A percentile compares a stretch with the other conserved stretches of the same genome.
phyloP scores from a whole-genome alignment of 2,113 vertebrate genomes.

The Tichodroma muraria region DNA sequence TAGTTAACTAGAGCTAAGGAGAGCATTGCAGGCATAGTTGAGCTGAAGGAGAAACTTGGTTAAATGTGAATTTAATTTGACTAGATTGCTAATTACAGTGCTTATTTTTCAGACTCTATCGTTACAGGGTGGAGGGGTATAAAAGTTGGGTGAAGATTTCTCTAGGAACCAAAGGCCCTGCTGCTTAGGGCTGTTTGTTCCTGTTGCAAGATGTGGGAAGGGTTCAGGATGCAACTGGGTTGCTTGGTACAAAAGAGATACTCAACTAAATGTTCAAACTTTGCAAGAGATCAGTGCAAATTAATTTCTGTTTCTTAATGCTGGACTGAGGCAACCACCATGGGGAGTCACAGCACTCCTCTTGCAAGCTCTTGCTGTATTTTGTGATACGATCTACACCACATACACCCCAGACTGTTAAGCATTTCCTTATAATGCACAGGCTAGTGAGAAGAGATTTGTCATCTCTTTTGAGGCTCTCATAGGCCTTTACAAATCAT shows the following conservation, averaged over 20 bases:
- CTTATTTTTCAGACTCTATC: neutral
- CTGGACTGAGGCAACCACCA: neutral
- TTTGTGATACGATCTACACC: neutral
- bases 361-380: neutral
- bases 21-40: neutral
- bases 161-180: neutral
- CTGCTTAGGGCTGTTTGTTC: neutral
- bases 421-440: neutral
- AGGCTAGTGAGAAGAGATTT: neutral
- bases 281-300: neutral
- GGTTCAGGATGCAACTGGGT: neutral
- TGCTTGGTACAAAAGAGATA: neutral
- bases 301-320: neutral
- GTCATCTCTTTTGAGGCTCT: neutral
- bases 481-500: neutral
- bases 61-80: conserved; percentile 2
- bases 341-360: neutral
- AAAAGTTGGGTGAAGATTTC: neutral
- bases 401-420: neutral
- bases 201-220: neutral
- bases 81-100: conserved; percentile 7
- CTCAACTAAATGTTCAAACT: neutral
- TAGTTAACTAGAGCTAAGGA: neutral
- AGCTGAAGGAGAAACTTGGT: neutral
- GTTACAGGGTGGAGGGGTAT: neutral